Evolutionary conservation across 2,888 invertebrate genomes (phyloP).

Genomic region (Ypsolopha sequella): DNA sequence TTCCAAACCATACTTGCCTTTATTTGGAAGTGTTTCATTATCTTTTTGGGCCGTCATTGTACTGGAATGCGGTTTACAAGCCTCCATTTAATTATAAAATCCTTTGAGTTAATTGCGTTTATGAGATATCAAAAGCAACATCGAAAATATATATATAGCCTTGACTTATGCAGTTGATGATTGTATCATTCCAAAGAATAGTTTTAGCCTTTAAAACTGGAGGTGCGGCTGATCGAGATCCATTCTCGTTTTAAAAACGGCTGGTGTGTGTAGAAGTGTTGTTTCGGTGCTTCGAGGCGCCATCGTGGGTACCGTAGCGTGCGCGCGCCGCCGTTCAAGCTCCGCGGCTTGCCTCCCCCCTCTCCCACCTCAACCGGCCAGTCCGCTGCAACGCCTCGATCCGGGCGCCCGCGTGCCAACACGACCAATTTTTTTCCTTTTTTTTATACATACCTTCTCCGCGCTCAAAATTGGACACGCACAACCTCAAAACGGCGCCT

Average conservation of each 20-base stretch:
- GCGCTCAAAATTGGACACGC: slow-evolving; percentile 1
- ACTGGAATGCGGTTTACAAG: too few relatives aligned
- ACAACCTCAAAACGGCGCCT: slow-evolving; percentile 32
- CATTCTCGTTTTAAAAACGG: neutral
- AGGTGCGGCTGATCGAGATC: neutral
- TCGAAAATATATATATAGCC: slow-evolving; percentile 21
- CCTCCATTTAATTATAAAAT: too few relatives aligned
- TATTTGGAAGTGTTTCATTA: too few relatives aligned
- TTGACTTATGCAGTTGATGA: slow-evolving; percentile 38
- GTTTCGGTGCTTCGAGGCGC: slow-evolving; percentile 54
- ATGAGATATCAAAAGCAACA: too few relatives aligned
- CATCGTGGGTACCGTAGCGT: slow-evolving; percentile 57
- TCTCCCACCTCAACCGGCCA: slow-evolving; percentile 47
- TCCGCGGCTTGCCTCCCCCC: slow-evolving; percentile 38
- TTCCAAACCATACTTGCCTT: too few relatives aligned
- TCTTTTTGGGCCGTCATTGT: too few relatives aligned
- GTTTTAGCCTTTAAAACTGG: neutral
- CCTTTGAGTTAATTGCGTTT: too few relatives aligned
- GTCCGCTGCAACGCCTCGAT: slow-evolving; percentile 67
- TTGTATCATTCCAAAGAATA: slow-evolving; percentile 21
- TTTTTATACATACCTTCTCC: too few relatives aligned
- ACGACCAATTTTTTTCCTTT: slow-evolving; percentile 10
- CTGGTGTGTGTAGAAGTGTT: neutral
- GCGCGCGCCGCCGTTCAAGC: slow-evolving; percentile 57
- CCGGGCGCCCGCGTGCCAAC: slow-evolving; percentile 50